phyloP scores from a whole-genome alignment of 1,140 invertebrate species.

The Hormaphis cornu region DNA sequence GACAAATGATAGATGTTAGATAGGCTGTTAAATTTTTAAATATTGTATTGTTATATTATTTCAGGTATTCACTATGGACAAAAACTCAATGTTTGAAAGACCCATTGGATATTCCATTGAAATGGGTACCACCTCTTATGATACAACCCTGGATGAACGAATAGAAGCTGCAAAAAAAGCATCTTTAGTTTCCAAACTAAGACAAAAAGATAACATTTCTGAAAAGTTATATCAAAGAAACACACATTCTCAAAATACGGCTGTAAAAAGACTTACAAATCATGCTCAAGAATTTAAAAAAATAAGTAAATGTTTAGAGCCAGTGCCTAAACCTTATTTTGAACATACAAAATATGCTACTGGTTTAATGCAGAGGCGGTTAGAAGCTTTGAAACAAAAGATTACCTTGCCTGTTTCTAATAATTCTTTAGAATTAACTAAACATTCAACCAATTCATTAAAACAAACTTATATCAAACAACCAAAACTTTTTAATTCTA shows the following conservation, averaged over 20 bases:
- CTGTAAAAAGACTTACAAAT: neutral
- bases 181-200: neutral
- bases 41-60: neutral
- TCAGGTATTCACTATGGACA: conserved; percentile 12
- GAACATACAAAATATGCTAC: neutral
- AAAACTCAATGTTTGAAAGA: neutral
- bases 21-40: too few relatives aligned
- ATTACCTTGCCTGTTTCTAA: neutral
- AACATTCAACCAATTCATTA: neutral
- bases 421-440: neutral
- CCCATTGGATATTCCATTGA: neutral
- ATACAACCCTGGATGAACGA: conserved; percentile 6
- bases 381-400: conserved; percentile 22
- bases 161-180: conserved; percentile 14
- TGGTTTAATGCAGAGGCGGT: neutral
- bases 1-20: too few relatives aligned
- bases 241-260: neutral
- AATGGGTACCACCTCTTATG: neutral
- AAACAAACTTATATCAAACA: too few relatives aligned
- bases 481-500: neutral
- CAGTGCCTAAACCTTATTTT: neutral
- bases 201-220: neutral
- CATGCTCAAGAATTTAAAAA: neutral
- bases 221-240: neutral
- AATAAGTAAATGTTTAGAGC: neutral